A percentile compares a stretch with the other conserved stretches of the same genome.
These are phyloP conservation scores for Scotopteryx bipunctaria DNA, from an alignment of 2,888 invertebrate species.

Conservation along the genomic window DNA sequence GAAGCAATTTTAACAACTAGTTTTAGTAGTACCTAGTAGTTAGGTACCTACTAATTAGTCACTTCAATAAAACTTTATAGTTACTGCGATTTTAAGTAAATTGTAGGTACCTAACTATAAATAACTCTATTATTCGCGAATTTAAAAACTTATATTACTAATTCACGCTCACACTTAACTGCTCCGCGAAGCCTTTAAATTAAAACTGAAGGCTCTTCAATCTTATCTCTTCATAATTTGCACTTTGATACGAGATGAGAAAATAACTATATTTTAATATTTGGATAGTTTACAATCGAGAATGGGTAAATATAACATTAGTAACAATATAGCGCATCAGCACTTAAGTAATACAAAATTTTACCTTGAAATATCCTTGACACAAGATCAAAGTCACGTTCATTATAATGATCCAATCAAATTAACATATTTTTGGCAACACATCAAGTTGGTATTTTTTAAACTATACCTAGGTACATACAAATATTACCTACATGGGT, in stretches of 20 bases:
- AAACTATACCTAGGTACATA: too few relatives aligned
- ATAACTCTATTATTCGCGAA: background rate
- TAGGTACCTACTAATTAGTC: too few relatives aligned
- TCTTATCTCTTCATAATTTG: slow-evolving; percentile 42
- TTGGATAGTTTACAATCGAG: slow-evolving; percentile 28
- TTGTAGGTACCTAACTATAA: too few relatives aligned
- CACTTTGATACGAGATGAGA: slow-evolving; percentile 45
- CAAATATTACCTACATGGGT: too few relatives aligned
- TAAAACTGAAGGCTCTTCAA: slow-evolving; percentile 19
- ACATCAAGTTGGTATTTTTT: too few relatives aligned
- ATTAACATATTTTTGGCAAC: too few relatives aligned
- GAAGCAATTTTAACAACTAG: too few relatives aligned
- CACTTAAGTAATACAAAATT: background rate
- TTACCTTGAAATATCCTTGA: slow-evolving; percentile 11
- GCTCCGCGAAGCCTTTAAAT: slow-evolving; percentile 16
- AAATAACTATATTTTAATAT: slow-evolving; percentile 38
- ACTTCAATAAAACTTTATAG: too few relatives aligned
- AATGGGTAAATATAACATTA: slow-evolving; percentile 1
- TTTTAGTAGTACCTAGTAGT: too few relatives aligned
- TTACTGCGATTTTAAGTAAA: too few relatives aligned
- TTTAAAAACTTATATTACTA: background rate
- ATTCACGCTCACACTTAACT: slow-evolving; percentile 9
- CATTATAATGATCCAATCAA: background rate
- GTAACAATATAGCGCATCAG: background rate
- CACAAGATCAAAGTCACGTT: background rate